Evolutionary conservation across 2,888 invertebrate genomes (phyloP).

Genomic region (Homarus gammarus): DNA sequence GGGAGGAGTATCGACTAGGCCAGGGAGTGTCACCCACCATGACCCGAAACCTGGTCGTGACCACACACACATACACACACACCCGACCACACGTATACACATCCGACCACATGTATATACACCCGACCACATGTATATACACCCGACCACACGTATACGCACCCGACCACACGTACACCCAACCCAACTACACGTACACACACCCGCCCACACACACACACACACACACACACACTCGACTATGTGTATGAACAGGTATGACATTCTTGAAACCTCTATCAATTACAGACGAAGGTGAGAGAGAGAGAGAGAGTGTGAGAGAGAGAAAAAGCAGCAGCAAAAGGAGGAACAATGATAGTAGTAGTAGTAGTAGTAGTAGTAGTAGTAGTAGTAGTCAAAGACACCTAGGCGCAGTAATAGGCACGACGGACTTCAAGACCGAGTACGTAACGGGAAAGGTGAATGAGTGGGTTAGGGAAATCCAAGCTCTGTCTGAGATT

Average conservation of each 20-base stretch:
- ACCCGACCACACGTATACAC: background rate
- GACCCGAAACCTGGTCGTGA: background rate
- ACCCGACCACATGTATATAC: background rate
- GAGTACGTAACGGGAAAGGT: too few relatives aligned
- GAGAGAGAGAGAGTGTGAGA: conserved; percentile 22
- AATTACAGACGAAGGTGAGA: background rate
- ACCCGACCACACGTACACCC: background rate
- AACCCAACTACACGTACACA: background rate
- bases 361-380: too few relatives aligned
- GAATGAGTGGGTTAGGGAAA: too few relatives aligned
- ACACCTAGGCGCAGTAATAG: too few relatives aligned
- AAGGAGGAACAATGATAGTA: background rate
- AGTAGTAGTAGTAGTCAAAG: too few relatives aligned
- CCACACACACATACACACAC: background rate
- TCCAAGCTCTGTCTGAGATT: too few relatives aligned
- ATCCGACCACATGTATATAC: background rate
- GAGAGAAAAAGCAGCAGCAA: conserved; percentile 12
- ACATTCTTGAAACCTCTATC: background rate
- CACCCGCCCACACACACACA: background rate
- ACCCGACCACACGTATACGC: background rate
- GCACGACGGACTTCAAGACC: too few relatives aligned
- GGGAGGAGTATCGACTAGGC: too few relatives aligned
- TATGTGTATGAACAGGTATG: background rate
- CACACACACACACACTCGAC: background rate
- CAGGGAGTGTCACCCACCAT: too few relatives aligned